Evolutionary conservation across 2,797 vertebrate genomes (phyloP).

Genomic region (Acanthurus leucopareius): DNA sequence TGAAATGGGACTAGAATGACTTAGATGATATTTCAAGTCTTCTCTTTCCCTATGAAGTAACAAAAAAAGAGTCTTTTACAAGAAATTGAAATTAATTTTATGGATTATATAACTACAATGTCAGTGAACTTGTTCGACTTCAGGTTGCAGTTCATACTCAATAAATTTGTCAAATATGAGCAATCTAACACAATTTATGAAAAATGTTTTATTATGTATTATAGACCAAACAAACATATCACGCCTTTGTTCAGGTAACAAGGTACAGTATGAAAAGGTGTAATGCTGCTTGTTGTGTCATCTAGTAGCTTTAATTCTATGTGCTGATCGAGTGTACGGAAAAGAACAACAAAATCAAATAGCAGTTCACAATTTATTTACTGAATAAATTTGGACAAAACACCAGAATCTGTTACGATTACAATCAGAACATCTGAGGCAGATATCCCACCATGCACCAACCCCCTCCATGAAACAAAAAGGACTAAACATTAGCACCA

Average conservation of each 20-base stretch:
- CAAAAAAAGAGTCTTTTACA: conserved; percentile 22
- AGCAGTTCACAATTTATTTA: conserved; percentile 99
- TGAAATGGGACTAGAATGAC: conserved; percentile 12
- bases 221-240: neutral
- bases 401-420: conserved; percentile 99
- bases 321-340: neutral
- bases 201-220: neutral
- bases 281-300: neutral
- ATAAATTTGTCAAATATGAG: neutral
- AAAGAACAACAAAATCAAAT: conserved; percentile 80
- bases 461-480: conserved; percentile 87
- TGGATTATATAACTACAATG: conserved; percentile 31
- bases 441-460: conserved; percentile 97
- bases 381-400: conserved; percentile 99
- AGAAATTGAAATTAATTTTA: conserved; percentile 44
- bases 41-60: conserved; percentile 8
- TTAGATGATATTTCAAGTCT: neutral
- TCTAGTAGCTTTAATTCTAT: neutral
- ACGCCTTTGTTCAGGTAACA: neutral
- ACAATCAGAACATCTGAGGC: conserved; percentile 99
- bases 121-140: neutral
- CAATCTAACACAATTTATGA: neutral
- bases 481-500: conserved; percentile 93
- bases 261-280: neutral
- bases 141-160: neutral